Evolutionary conservation across 2,113 vertebrate genomes (phyloP).

Genomic region (Brachionichthys hirsutus): DNA sequence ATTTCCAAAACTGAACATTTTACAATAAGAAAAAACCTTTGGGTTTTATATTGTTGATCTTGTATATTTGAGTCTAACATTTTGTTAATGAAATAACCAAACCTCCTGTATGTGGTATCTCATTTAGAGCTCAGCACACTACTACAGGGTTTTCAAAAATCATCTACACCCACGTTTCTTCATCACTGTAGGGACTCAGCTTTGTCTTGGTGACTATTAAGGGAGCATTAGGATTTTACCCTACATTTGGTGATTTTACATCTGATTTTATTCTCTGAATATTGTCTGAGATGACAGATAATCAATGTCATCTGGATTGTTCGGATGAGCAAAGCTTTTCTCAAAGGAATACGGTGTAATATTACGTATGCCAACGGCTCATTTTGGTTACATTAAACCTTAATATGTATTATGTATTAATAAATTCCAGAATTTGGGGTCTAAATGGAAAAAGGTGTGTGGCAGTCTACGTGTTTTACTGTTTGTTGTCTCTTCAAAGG

Average conservation of each 20-base stretch:
- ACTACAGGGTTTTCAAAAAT: background rate
- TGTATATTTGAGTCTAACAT: slow-evolving; percentile 15
- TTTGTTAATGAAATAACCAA: slow-evolving; percentile 7
- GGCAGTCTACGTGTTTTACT: slow-evolving; percentile 1
- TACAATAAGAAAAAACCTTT: background rate
- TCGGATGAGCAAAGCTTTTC: too few relatives aligned
- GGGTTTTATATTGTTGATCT: slow-evolving; percentile 8
- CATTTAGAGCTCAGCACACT: background rate
- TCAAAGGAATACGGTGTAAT: too few relatives aligned
- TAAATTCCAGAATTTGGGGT: background rate
- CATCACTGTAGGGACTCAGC: slow-evolving; percentile 10
- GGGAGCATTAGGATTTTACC: slow-evolving; percentile 1
- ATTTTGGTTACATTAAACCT: too few relatives aligned
- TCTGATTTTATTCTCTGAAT: background rate
- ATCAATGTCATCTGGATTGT: background rate
- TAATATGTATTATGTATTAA: too few relatives aligned
- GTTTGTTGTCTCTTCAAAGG: slow-evolving; percentile 69
- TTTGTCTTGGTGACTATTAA: slow-evolving; percentile 3
- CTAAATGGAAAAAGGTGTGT: too few relatives aligned
- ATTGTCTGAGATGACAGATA: background rate
- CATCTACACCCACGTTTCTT: slow-evolving; percentile 15
- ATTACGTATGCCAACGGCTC: too few relatives aligned
- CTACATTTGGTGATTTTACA: slow-evolving; percentile 1
- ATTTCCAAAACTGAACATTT: slow-evolving; percentile 2
- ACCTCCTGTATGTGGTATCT: slow-evolving; percentile 13